Evolutionary conservation across 1,140 invertebrate genomes (phyloP), one percentile per base, ranked within the genome.

Genomic region (Mamestra configurata): DNA sequence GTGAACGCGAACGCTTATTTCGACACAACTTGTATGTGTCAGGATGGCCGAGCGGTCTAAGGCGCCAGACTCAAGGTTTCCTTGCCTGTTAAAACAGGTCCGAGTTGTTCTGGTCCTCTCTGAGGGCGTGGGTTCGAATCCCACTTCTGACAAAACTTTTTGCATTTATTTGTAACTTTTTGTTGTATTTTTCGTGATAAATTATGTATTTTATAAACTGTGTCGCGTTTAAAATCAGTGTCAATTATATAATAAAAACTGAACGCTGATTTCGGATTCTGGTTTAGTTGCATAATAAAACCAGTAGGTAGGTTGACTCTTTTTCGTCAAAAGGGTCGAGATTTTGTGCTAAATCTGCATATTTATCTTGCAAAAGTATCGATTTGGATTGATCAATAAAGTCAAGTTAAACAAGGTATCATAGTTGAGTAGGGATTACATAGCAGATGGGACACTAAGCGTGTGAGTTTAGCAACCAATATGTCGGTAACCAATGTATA

Each of bases 91-190:
- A 51, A n/a, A 27, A 77, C 82, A 84, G 87, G 90, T 84, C 84
- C 88, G 96, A 96, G 96, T 89, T 88, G 92, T 97, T 97, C 97
- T 97, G 97, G 97, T 97, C 97, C 97, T 97, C 97, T 96, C 95
- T 97, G 97, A 97, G 97, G 97, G 97, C 97, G 97, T 97, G 97
- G 97, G 97, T 97, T 97, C 97, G 96, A 97, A 97, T 97, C 97
- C 97, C 97, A 97, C 97, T 97, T 97, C 97, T 97, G 97, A 97
- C 97, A 97, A 94, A 95, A 73, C 71, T 89, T 96, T 96, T 96
- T 95, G 59, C 64, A 53, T 79, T 84, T 68, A 66, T 79, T 81
- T 70, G 61, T 46, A 61, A 24, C 24, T 43, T 72, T 22, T 82
- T 61, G 7, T 10, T 53, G 8, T 15, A 18, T 20, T 61, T 61